phyloP scores from a whole-genome alignment of 2,113 vertebrate genomes.

The Heterochromis multidens region DNA sequence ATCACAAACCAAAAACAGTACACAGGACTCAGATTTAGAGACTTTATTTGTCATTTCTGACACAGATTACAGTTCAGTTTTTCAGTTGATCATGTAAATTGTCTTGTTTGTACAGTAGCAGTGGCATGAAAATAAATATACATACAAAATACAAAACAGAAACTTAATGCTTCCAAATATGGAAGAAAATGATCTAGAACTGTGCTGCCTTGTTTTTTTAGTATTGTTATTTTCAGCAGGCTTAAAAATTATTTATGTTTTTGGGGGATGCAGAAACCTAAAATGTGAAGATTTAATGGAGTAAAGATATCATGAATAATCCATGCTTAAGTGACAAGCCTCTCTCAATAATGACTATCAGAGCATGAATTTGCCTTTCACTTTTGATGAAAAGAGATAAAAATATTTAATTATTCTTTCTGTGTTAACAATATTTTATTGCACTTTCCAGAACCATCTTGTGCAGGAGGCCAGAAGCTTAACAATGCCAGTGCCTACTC shows the following conservation, averaged over 20 bases:
- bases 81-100: conserved; percentile 48
- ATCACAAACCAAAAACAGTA: neutral
- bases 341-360: conserved; percentile 11
- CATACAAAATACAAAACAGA: conserved; percentile 58
- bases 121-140: conserved; percentile 75
- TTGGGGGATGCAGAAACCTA: neutral
- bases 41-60: conserved; percentile 68
- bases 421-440: conserved; percentile 41
- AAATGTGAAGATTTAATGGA: neutral
- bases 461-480: neutral
- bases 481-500: neutral
- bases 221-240: conserved; percentile 29
- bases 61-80: conserved; percentile 63
- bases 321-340: neutral
- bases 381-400: neutral
- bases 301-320: neutral
- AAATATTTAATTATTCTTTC: conserved; percentile 15
- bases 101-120: conserved; percentile 52
- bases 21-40: neutral
- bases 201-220: conserved; percentile 42
- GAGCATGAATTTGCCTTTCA: conserved; percentile 15
- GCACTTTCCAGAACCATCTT: conserved; percentile 53
- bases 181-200: conserved; percentile 73
- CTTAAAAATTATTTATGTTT: neutral
- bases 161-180: conserved; percentile 74